Conservation (phyloP, 2,113 vertebrate species). For the Panurus biarmicus region DNA sequence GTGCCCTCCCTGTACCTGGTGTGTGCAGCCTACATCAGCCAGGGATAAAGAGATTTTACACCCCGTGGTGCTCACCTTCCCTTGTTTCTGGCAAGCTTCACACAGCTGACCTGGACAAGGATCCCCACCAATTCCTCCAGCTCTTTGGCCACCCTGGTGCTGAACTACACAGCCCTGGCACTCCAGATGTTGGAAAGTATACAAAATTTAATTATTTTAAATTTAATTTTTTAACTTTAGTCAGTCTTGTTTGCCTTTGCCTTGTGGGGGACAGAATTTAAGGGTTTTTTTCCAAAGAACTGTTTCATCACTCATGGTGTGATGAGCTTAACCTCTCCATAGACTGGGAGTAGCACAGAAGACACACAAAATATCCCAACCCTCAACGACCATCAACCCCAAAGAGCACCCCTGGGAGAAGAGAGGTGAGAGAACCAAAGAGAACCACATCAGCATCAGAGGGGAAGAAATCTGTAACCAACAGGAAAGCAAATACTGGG, state of each 20-base stretch:
- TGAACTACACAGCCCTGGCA: background rate
- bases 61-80: accelerated
- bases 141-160: background rate
- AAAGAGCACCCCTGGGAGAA: background rate
- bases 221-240: background rate
- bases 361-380: background rate
- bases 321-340: background rate
- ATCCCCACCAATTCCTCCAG: background rate
- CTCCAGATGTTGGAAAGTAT: background rate
- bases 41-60: background rate
- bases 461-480: accelerated
- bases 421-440: background rate
- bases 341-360: background rate
- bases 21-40: accelerated
- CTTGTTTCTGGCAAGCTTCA: background rate
- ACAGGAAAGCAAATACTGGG: background rate
- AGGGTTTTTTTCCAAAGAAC: background rate
- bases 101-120: background rate
- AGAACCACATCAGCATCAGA: background rate
- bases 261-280: background rate
- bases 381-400: background rate
- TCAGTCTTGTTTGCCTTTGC: background rate
- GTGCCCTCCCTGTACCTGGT: background rate
- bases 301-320: background rate
- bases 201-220: background rate